phyloP scores from a whole-genome alignment of 2,888 invertebrate genomes.

The Glaucopsyche alexis region DNA sequence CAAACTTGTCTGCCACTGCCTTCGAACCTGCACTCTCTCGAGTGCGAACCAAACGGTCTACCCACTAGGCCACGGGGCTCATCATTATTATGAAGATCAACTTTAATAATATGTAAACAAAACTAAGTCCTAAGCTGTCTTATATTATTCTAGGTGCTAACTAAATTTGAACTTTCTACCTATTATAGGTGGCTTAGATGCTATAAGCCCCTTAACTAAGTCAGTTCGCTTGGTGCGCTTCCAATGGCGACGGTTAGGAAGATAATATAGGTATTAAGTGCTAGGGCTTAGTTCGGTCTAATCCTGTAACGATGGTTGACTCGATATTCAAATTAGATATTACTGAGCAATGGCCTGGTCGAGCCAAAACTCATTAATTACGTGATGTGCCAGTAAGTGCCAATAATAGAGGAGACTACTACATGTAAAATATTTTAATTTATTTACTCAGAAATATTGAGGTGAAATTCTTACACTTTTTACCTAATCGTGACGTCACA shows the following conservation, averaged over 20 bases:
- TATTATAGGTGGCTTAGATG: neutral
- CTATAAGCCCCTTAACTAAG: slow-evolving; percentile 4
- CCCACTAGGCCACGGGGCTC: no score
- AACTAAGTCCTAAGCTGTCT: no score
- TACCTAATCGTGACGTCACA: no score
- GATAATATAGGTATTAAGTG: slow-evolving; percentile 12
- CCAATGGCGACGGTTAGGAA: slow-evolving; percentile 3
- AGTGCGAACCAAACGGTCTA: no score
- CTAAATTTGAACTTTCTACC: neutral
- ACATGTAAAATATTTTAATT: no score
- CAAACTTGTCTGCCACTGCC: no score
- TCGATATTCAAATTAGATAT: slow-evolving; percentile 8
- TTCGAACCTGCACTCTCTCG: no score
- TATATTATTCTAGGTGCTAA: neutral
- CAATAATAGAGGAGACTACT: neutral
- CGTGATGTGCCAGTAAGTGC: neutral
- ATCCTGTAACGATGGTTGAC: neutral
- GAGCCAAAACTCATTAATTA: slow-evolving; percentile 4
- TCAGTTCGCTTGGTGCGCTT: neutral
- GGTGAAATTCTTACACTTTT: no score
- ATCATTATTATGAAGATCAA: no score
- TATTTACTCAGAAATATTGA: no score
- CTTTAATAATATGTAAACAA: no score
- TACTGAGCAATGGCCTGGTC: neutral
- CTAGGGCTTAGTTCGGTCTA: neutral